Conservation (phyloP, 1,140 invertebrate genomes). For the Brachionus plicatilis region DNA sequence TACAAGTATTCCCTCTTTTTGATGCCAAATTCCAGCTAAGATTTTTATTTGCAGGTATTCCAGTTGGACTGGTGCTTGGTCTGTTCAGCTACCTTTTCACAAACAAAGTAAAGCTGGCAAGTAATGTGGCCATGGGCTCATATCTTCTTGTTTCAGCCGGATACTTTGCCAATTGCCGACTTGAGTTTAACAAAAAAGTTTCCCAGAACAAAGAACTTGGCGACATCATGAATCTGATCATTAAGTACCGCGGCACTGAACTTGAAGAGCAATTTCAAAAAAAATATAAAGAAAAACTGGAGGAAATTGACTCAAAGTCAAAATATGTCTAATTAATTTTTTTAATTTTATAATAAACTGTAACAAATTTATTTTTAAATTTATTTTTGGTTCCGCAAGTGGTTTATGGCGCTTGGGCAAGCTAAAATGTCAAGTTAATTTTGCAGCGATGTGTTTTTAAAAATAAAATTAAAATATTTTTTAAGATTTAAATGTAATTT, state of each 20-base stretch:
- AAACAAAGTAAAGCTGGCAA: background rate
- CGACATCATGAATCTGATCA: conserved; percentile 35
- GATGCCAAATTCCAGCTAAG: background rate
- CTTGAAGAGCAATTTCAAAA: conserved; percentile 32
- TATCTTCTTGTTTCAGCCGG: background rate
- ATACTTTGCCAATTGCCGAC: conserved; percentile 29
- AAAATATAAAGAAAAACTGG: conserved; percentile 38
- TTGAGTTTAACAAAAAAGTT: conserved; percentile 19
- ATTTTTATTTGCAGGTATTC: conserved; percentile 12
- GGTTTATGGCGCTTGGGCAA: background rate
- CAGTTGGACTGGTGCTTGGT: background rate
- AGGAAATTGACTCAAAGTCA: conserved; percentile 26
- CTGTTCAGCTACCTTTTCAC: conserved; percentile 18
- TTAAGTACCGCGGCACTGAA: conserved; percentile 36
- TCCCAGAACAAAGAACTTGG: conserved; percentile 34
- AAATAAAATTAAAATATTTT: background rate
- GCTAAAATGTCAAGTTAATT: background rate
- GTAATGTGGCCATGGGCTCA: conserved; percentile 11
- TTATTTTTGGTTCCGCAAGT: background rate
- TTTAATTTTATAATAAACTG: background rate
- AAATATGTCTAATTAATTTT: conserved; percentile 16
- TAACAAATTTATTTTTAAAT: background rate
- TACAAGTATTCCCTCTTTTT: background rate
- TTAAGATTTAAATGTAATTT: background rate
- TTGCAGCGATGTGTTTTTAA: background rate